Percentiles rank a stretch among this genome's conserved stretches.
phyloP scores from a whole-genome alignment of 2,797 vertebrate species.

The Pseudochirops corinnae region DNA sequence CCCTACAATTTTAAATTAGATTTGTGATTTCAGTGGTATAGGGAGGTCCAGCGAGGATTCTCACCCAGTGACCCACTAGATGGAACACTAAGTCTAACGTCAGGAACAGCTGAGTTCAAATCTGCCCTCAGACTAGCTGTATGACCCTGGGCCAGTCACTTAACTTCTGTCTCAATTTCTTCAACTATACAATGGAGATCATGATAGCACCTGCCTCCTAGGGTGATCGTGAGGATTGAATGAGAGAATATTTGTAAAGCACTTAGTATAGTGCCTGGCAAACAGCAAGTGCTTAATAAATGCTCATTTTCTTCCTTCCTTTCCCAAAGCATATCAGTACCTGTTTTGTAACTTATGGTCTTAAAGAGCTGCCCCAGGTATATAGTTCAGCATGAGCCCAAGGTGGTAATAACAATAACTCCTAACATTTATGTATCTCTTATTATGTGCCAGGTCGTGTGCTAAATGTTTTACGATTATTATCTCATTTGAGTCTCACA shows the following conservation, averaged over 20 bases:
- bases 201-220: background rate
- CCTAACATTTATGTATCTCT: background rate
- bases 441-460: accelerated
- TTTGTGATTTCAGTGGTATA: background rate
- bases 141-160: background rate
- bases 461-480: accelerated
- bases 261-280: background rate
- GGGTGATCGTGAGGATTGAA: background rate
- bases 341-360: background rate
- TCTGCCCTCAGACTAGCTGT: background rate
- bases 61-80: background rate
- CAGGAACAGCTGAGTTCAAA: background rate
- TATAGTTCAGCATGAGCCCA: background rate
- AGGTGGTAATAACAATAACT: background rate
- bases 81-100: background rate
- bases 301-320: background rate
- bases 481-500: background rate
- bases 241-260: background rate
- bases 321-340: background rate
- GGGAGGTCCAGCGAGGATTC: background rate
- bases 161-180: background rate
- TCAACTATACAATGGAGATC: background rate
- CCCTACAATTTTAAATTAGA: background rate
- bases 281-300: background rate
- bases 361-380: background rate